Conservation (phyloP, 2,113 vertebrate species). For the Hippolais icterina region DNA sequence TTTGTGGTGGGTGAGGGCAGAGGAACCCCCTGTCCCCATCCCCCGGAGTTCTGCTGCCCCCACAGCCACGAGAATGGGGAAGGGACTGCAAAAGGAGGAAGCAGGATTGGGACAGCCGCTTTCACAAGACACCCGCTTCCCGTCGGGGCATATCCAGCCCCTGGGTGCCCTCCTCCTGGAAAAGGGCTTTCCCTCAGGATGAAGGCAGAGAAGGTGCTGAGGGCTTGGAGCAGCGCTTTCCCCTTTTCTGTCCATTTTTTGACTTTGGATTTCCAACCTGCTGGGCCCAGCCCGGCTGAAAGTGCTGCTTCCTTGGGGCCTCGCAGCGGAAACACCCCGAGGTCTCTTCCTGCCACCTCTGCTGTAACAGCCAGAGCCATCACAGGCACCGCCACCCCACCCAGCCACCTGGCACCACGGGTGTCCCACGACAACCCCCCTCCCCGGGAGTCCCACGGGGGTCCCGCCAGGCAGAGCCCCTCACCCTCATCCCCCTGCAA, state of each 20-base stretch:
- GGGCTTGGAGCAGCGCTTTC: rapidly evolving
- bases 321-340: not conserved
- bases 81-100: conserved; percentile 33
- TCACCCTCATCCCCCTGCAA: not conserved
- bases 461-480: not conserved
- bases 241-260: not conserved
- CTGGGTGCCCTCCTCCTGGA: not conserved
- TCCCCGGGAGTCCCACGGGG: not conserved
- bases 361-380: not conserved
- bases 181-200: not conserved
- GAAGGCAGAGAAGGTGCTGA: rapidly evolving
- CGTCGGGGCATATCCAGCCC: not conserved
- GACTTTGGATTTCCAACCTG: not conserved
- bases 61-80: not conserved
- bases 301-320: not conserved
- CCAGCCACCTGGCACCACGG: not conserved
- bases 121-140: conserved; percentile 19
- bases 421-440: not conserved
- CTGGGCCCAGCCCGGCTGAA: not conserved
- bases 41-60: not conserved
- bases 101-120: conserved; percentile 22
- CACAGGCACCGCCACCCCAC: not conserved
- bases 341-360: not conserved
- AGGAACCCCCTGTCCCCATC: not conserved
- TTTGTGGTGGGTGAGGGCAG: not conserved